phyloP scores from a whole-genome alignment of 2,888 invertebrate species.

The Hymenopus coronatus region DNA sequence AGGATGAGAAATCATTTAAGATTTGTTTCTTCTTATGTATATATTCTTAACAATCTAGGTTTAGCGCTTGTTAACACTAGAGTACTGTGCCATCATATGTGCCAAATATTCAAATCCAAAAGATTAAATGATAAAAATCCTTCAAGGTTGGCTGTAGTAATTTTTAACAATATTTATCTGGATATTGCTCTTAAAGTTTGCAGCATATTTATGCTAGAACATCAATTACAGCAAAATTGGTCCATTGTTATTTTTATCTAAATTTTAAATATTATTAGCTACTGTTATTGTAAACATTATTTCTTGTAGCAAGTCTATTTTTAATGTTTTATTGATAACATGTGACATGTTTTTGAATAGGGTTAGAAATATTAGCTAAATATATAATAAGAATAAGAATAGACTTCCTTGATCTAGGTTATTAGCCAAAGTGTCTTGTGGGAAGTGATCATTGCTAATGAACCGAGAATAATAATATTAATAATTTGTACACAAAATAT shows the following conservation, averaged over 20 bases:
- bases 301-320: not conserved
- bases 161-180: not conserved
- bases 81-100: not conserved
- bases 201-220: not conserved
- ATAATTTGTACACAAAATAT: constrained; percentile 31
- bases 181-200: not conserved
- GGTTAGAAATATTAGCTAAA: not conserved
- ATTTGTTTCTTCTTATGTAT: too few species aligned
- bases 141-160: not conserved
- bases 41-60: too few species aligned
- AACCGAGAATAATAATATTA: constrained; percentile 2
- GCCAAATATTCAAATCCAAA: not conserved
- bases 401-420: not conserved
- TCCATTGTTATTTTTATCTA: not conserved
- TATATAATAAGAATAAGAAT: not conserved
- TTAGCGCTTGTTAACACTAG: too few species aligned
- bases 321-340: not conserved
- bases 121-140: not conserved
- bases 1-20: too few species aligned
- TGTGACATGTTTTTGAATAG: not conserved
- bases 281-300: not conserved
- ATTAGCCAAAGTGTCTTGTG: not conserved
- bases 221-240: not conserved
- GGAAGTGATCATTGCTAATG: not conserved
- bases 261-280: not conserved